phyloP scores from a whole-genome alignment of 1,140 invertebrate genomes.

The Agrypnia vestita region DNA sequence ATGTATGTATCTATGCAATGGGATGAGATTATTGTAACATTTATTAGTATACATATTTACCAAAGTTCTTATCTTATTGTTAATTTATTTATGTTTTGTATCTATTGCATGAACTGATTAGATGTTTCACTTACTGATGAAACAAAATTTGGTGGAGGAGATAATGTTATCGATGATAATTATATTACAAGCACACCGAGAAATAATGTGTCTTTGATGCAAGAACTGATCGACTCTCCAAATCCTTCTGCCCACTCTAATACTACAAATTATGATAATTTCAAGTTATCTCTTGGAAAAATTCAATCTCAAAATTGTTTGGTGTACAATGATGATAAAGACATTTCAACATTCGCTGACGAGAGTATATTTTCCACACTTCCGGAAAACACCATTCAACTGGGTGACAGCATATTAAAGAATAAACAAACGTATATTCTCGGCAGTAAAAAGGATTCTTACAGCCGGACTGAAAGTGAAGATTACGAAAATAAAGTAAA shows the following conservation, averaged over 20 bases:
- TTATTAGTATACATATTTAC: no score
- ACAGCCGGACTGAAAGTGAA: neutral
- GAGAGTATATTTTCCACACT: neutral
- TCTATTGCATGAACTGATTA: slow-evolving; percentile 30
- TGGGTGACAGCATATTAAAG: neutral
- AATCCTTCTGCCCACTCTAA: neutral
- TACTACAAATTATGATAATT: slow-evolving; percentile 20
- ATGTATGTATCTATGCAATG: no score
- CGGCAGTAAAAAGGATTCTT: neutral
- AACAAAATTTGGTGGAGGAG: neutral
- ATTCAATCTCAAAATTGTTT: slow-evolving; percentile 3
- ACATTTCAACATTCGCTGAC: neutral
- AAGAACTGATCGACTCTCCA: slow-evolving; percentile 10
- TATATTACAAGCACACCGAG: slow-evolving; percentile 42
- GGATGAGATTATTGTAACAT: no score
- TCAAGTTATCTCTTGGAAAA: slow-evolving; percentile 8
- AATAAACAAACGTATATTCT: slow-evolving; percentile 31
- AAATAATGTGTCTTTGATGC: slow-evolving; percentile 43
- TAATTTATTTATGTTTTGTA: slow-evolving; percentile 30
- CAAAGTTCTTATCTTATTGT: neutral
- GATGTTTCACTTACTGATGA: slow-evolving; percentile 17
- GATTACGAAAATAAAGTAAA: slow-evolving; percentile 20
- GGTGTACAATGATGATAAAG: neutral
- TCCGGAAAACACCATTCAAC: neutral
- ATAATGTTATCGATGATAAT: neutral